These are phyloP conservation scores for Myripristis jacobus DNA, from an alignment of 2,797 vertebrate species.

Conservation along the genomic window DNA sequence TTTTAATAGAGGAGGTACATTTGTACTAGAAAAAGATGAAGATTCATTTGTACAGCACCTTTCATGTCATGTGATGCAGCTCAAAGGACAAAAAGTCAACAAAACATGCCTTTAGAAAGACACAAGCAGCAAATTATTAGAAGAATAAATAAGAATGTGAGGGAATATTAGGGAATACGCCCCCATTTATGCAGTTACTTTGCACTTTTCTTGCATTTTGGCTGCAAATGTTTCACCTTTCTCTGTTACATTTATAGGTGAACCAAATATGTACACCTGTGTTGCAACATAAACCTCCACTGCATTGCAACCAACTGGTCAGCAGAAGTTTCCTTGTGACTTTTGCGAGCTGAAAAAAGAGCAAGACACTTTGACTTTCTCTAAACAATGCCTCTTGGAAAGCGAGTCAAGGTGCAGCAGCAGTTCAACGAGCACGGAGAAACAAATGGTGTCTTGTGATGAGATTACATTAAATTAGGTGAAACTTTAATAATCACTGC, in stretches of 20 bases:
- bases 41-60: too few species aligned
- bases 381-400: conserved; percentile 56
- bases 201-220: conserved; percentile 40
- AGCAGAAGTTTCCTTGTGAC: conserved; percentile 35
- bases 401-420: conserved; percentile 24
- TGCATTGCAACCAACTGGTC: conserved; percentile 30
- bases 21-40: too few species aligned
- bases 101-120: too few species aligned
- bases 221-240: conserved; percentile 31
- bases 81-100: too few species aligned
- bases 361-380: conserved; percentile 23
- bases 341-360: conserved; percentile 46
- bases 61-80: too few species aligned
- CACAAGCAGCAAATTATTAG: too few species aligned
- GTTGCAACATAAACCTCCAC: conserved; percentile 52
- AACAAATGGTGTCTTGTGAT: conserved; percentile 4
- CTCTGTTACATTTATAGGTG: conserved; percentile 39
- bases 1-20: too few species aligned
- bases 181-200: conserved; percentile 38
- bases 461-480: conserved; percentile 67
- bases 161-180: conserved; percentile 35
- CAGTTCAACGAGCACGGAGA: too few species aligned
- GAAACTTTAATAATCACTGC: conserved; percentile 60
- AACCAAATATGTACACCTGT: conserved; percentile 60
- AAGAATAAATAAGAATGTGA: too few species aligned